Evolutionary conservation across 2,888 invertebrate genomes (phyloP).

Genomic region (Erannis defoliaria): DNA sequence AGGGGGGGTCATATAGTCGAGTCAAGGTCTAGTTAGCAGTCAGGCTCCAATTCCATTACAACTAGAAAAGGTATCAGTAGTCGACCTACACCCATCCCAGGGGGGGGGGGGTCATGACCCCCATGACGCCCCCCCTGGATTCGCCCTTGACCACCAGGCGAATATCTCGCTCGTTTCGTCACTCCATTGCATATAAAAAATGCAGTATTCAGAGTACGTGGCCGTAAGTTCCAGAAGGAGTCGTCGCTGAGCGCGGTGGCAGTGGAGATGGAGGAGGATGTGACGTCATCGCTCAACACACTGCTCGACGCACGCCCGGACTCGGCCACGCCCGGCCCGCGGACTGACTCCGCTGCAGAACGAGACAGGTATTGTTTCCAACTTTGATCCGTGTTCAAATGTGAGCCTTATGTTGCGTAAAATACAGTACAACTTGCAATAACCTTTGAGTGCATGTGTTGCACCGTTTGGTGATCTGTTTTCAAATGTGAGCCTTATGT

Average conservation of each 20-base stretch:
- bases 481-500: too few relatives aligned
- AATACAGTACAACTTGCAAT: neutral
- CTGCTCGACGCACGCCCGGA: conserved; percentile 92
- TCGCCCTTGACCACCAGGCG: too few relatives aligned
- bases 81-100: too few relatives aligned
- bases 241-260: conserved; percentile 94
- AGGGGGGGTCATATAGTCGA: too few relatives aligned
- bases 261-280: conserved; percentile 97
- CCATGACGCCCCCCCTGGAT: too few relatives aligned
- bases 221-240: conserved; percentile 88
- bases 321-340: conserved; percentile 77
- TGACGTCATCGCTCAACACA: conserved; percentile 97
- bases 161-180: too few relatives aligned
- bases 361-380: conserved; percentile 65
- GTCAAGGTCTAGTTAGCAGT: too few relatives aligned
- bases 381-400: neutral
- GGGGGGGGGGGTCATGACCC: too few relatives aligned
- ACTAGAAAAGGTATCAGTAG: too few relatives aligned
- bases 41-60: too few relatives aligned
- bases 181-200: too few relatives aligned
- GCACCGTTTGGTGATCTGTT: too few relatives aligned
- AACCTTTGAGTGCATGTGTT: neutral
- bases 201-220: conserved; percentile 14
- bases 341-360: conserved; percentile 69
- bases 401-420: neutral